Evolutionary conservation across 1,140 invertebrate species (phyloP), one percentile per base, ranked within the genome.

Genomic region (Drosophila navojoa): DNA sequence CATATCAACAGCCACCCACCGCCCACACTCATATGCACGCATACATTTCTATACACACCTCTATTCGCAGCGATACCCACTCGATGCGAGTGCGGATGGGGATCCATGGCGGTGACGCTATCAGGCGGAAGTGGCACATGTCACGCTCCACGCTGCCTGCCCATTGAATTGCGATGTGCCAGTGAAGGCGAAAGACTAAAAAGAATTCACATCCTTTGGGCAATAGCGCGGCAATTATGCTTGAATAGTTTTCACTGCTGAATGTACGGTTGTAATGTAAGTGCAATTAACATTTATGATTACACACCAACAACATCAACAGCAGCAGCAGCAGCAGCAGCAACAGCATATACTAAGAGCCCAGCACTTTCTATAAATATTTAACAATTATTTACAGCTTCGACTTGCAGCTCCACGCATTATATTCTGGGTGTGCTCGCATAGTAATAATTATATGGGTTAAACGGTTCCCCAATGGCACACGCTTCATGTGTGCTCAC

Each of bases 91-190:
- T 75, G 81, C 52, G 79, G 68, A 82, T 75, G 81, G 49, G 79
- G 68, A 82, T 71, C 71, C 76, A 80, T 67, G 81, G 76, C 67
- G 74, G 64, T 89, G 84, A 84, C 77, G 85, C 85, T 89, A 89
- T 89, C 84, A 90, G 66, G 84, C 85, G 84, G 84, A 89, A 89
- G 80, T 89, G 84, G 84, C 85, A 89, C 84, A 89, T 89, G 84
- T 77, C 87, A 81, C 85, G 66, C 73, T 84, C 77, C 69, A 76
- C 58, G 60, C 63, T 79, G 82, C 78, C 71, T 73, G 87, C 79
- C 71, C 84, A 79, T 77, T 82, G 75, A 86, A 79, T 81, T 70
- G 76, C 69, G 55, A 77, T 71, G 60, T 61, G 68, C 49, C 50
- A 53, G 55, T 54, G 64, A 69, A 71, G 73, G 55, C 66, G 52